Percentiles rank a stretch among this genome's conserved stretches.
Evolutionary conservation across 2,113 vertebrate genomes (phyloP).

Genomic region (Pseudorectes ferrugineus): DNA sequence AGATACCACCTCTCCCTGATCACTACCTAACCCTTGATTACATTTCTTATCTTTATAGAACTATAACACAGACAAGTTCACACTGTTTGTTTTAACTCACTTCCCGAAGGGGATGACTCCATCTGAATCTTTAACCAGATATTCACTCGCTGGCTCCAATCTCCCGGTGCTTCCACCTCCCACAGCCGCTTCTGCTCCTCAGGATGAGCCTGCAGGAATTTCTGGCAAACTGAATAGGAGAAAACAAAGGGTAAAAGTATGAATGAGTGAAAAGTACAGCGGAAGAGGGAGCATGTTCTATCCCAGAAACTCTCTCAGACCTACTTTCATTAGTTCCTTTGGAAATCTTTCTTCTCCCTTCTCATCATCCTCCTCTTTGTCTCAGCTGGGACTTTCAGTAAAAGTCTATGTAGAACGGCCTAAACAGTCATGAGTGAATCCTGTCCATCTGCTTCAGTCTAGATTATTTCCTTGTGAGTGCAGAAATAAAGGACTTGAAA

Average conservation of each 20-base stretch:
- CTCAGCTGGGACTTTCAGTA: not conserved
- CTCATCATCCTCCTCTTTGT: not conserved
- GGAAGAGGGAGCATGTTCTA: not conserved
- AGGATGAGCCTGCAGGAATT: constrained; percentile 73
- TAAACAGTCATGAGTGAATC: not conserved
- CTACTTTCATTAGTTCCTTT: not conserved
- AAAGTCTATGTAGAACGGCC: not conserved
- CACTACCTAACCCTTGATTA: not conserved
- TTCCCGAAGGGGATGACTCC: constrained; percentile 23
- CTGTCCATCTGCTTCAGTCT: not conserved
- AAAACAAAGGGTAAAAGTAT: not conserved
- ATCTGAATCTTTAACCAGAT: constrained; percentile 88
- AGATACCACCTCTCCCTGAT: not conserved
- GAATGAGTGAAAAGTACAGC: not conserved
- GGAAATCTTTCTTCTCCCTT: not conserved
- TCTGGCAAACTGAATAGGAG: constrained; percentile 78
- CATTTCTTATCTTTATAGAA: not conserved
- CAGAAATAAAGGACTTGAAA: not conserved
- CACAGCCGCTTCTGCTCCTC: constrained; percentile 80
- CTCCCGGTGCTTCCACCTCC: constrained; percentile 86
- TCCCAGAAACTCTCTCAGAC: not conserved
- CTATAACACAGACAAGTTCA: not conserved
- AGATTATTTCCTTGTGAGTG: not conserved
- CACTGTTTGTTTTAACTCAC: constrained; percentile 53
- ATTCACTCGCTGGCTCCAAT: constrained; percentile 82